These are phyloP conservation scores for Amazonetta brasiliensis DNA, from an alignment of 2,797 vertebrate species.

Conservation along the genomic window DNA sequence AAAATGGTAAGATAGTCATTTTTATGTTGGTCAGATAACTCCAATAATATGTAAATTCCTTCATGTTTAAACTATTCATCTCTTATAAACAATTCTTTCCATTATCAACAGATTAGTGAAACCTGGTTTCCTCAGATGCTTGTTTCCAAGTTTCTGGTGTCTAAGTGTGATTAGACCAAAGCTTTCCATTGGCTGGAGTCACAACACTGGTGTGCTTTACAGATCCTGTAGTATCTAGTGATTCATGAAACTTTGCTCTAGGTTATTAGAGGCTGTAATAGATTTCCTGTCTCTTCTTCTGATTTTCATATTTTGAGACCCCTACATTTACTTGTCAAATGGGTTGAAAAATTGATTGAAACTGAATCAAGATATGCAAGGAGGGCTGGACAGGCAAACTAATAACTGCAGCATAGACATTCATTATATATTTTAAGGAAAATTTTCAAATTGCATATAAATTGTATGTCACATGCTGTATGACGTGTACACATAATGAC, in stretches of 20 bases:
- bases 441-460: neutral
- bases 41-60: neutral
- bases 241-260: neutral
- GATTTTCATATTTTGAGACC: neutral
- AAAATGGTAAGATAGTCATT: neutral
- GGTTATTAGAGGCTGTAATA: neutral
- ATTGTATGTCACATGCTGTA: neutral
- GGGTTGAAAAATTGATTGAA: neutral
- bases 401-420: neutral
- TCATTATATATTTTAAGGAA: neutral
- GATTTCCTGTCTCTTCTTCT: neutral
- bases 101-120: neutral
- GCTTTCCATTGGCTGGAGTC: neutral
- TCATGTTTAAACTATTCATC: neutral
- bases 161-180: neutral
- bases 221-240: neutral
- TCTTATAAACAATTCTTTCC: neutral
- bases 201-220: neutral
- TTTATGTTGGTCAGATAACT: neutral
- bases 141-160: neutral
- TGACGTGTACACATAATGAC: fast-evolving
- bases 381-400: neutral
- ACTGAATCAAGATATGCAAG: neutral
- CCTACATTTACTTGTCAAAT: neutral
- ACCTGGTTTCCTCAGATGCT: neutral